phyloP scores from a whole-genome alignment of 2,888 invertebrate genomes.

The Polylopha cassiicola region DNA sequence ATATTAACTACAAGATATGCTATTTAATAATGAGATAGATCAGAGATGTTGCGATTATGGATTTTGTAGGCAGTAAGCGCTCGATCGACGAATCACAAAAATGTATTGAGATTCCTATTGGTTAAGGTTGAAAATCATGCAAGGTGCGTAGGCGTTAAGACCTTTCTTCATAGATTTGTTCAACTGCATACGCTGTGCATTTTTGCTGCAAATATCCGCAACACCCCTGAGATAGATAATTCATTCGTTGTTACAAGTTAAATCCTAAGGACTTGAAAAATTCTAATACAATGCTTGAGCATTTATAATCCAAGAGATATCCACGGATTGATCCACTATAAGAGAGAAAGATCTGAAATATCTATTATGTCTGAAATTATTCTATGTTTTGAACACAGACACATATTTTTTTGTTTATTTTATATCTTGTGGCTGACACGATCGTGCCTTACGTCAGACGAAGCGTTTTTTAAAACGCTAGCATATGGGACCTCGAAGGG shows the following conservation, averaged over 20 bases:
- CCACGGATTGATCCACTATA: conserved; percentile 42
- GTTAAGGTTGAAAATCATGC: too few relatives aligned
- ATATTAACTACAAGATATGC: conserved; percentile 71
- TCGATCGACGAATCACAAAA: too few relatives aligned
- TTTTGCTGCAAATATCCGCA: too few relatives aligned
- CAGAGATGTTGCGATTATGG: too few relatives aligned
- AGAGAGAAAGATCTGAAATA: too few relatives aligned
- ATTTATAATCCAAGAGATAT: conserved; percentile 26
- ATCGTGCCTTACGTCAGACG: not conserved
- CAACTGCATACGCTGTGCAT: too few relatives aligned
- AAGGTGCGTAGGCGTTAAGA: too few relatives aligned
- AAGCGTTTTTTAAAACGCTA: conserved; percentile 17
- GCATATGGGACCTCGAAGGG: conserved; percentile 8
- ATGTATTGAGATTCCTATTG: too few relatives aligned
- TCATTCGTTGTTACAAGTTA: conserved; percentile 55
- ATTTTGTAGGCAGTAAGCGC: too few relatives aligned
- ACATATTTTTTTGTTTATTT: conserved; percentile 31
- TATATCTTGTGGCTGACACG: conserved; percentile 9
- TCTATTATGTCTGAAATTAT: conserved; percentile 45
- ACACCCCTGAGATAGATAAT: too few relatives aligned
- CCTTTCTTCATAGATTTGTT: too few relatives aligned
- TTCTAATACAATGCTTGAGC: conserved; percentile 44
- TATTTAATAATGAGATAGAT: conserved; percentile 50
- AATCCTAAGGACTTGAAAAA: conserved; percentile 50
- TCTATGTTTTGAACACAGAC: conserved; percentile 58